phyloP scores from a whole-genome alignment of 2,113 vertebrate species.

The Plecturocebus donacophilus region DNA sequence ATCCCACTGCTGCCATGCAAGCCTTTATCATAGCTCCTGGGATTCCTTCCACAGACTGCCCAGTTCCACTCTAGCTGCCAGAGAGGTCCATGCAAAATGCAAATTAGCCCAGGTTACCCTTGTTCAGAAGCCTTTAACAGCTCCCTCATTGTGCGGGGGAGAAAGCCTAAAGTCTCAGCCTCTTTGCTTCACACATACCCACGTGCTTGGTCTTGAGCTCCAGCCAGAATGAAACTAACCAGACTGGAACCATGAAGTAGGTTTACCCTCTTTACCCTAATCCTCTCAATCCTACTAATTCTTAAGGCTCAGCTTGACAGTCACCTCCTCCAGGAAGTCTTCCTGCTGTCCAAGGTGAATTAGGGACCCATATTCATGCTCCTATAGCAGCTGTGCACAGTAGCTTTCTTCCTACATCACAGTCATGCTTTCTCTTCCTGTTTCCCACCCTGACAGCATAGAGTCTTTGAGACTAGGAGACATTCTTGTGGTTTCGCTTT shows the following conservation, averaged over 20 bases:
- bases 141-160: neutral
- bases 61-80: neutral
- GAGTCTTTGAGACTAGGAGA: neutral
- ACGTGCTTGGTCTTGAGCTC: too few species aligned
- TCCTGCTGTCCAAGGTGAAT: neutral
- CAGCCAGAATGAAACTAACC: neutral
- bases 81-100: neutral
- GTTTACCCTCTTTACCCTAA: neutral
- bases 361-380: neutral
- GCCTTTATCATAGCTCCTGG: too few species aligned
- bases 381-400: neutral
- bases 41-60: neutral
- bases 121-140: neutral
- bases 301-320: neutral
- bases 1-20: neutral
- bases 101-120: neutral
- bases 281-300: neutral
- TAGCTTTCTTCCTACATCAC: neutral
- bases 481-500: neutral
- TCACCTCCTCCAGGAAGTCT: neutral
- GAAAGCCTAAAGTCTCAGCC: neutral
- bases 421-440: neutral
- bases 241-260: neutral
- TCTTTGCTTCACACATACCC: neutral
- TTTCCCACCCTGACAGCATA: neutral